These are phyloP conservation scores for Patella ulyssiponensis DNA, from an alignment of 2,888 invertebrate species.

Conservation along the genomic window DNA sequence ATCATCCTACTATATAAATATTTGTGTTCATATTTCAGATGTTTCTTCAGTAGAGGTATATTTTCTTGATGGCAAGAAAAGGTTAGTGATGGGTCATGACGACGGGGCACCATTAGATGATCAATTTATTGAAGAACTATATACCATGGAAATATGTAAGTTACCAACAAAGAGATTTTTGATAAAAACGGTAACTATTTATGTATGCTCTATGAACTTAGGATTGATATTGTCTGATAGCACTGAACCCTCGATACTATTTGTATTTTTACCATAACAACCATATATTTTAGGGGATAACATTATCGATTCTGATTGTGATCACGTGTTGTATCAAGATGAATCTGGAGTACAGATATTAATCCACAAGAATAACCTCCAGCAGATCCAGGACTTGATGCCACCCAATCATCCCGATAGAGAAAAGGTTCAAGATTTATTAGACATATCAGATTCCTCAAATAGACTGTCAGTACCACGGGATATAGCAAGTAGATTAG, in stretches of 20 bases:
- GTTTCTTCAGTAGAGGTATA: neutral
- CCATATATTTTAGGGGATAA: neutral
- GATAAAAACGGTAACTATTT: no score
- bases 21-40: neutral
- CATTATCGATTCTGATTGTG: neutral
- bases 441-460: neutral
- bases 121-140: neutral
- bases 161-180: no score
- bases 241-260: no score
- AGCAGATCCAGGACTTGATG: neutral
- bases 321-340: neutral
- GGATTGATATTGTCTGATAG: no score
- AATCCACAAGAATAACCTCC: neutral
- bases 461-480: neutral
- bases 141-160: constrained; percentile 1
- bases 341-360: neutral
- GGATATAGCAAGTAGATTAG: neutral
- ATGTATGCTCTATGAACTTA: no score
- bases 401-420: neutral
- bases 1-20: no score
- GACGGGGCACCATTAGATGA: neutral
- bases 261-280: no score
- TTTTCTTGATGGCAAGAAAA: neutral
- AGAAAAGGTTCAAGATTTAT: neutral
- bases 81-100: neutral